These are phyloP conservation scores for Platichthys flesus DNA, from an alignment of 2,113 vertebrate species.

Conservation along the genomic window DNA sequence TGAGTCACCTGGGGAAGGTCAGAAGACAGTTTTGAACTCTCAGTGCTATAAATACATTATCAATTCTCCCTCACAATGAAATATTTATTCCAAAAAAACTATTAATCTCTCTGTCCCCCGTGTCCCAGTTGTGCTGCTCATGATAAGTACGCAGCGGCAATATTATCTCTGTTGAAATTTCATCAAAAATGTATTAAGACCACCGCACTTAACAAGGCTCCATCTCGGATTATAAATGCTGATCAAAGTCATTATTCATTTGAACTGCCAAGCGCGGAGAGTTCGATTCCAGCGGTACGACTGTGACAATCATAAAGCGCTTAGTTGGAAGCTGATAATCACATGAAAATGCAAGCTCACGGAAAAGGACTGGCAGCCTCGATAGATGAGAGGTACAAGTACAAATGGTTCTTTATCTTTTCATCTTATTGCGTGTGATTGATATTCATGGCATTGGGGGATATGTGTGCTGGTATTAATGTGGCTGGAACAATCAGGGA, in stretches of 20 bases:
- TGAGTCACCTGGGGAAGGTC: conserved; percentile 13
- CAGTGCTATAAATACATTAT: conserved; percentile 5
- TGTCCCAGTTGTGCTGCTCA: neutral
- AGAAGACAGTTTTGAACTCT: conserved; percentile 1
- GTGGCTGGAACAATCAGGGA: conserved; percentile 11
- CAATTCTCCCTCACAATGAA: neutral
- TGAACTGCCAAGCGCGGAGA: conserved; percentile 26
- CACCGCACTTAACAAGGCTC: conserved; percentile 41
- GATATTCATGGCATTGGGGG: conserved; percentile 16
- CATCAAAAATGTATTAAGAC: conserved; percentile 46
- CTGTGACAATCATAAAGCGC: conserved; percentile 64
- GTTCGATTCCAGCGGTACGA: conserved; percentile 36
- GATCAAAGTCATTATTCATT: conserved; percentile 57
- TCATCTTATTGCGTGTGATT: conserved; percentile 26
- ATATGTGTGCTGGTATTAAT: conserved; percentile 35
- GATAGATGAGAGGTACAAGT: conserved; percentile 14
- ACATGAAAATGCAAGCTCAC: conserved; percentile 50
- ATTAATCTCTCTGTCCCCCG: conserved; percentile 15
- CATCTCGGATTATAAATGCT: conserved; percentile 44
- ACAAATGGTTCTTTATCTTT: conserved; percentile 38
- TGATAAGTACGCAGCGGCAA: neutral
- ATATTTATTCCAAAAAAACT: conserved; percentile 9
- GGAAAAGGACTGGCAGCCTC: conserved; percentile 34
- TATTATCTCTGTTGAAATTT: conserved; percentile 23
- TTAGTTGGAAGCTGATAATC: conserved; percentile 71